Evolutionary conservation across 2,888 invertebrate genomes (phyloP).

Genomic region (Sceliomorpha sp.): DNA sequence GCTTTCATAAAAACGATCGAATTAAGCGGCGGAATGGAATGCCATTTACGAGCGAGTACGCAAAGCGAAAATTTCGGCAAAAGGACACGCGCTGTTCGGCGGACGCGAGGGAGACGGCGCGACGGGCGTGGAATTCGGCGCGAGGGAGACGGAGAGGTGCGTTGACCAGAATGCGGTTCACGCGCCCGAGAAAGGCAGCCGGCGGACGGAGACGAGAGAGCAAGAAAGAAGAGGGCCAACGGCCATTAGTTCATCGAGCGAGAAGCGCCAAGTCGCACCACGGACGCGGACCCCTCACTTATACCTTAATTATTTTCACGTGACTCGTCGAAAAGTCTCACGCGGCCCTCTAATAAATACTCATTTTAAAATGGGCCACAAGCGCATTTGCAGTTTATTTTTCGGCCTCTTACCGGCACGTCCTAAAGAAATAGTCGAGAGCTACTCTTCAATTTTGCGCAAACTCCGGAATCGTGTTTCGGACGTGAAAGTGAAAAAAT

Average conservation of each 20-base stretch:
- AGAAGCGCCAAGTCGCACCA: conserved; percentile 19
- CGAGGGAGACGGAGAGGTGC: neutral
- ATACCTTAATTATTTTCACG: conserved; percentile 77
- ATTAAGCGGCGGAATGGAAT: conserved; percentile 38
- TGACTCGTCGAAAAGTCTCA: conserved; percentile 74
- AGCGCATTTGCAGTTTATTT: conserved; percentile 7
- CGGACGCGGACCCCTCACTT: conserved; percentile 70
- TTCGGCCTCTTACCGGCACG: neutral
- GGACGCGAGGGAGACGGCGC: neutral
- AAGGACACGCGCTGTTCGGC: conserved; percentile 9
- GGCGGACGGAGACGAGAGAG: conserved; percentile 11
- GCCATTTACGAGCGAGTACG: conserved; percentile 26
- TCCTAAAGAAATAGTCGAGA: no score
- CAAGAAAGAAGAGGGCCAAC: conserved; percentile 32
- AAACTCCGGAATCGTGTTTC: no score
- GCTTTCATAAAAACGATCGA: conserved; percentile 40
- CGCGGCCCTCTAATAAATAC: conserved; percentile 52
- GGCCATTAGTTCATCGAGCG: conserved; percentile 45
- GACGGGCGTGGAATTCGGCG: conserved; percentile 3
- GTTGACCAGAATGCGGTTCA: neutral
- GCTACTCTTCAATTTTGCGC: no score
- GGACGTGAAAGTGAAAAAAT: conserved; percentile 12
- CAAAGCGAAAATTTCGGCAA: conserved; percentile 25
- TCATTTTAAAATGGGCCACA: conserved; percentile 30
- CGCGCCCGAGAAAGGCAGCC: conserved; percentile 13